These are phyloP conservation scores for Nettapus auritus DNA, from an alignment of 2,113 vertebrate genomes.

Conservation along the genomic window DNA sequence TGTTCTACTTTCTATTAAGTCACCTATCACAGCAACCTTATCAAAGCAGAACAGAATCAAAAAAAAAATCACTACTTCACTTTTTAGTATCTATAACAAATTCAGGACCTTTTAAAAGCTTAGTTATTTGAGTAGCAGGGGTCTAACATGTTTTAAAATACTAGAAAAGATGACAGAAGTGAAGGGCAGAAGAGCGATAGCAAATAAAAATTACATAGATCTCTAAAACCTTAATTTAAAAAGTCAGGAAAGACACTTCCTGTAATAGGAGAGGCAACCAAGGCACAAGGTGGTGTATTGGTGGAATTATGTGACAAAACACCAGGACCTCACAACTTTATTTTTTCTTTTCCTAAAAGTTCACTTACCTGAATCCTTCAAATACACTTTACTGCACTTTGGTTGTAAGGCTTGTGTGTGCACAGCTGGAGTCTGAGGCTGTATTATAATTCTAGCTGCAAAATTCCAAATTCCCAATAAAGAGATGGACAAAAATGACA, in stretches of 20 bases:
- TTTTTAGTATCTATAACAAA: background rate
- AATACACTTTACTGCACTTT: background rate
- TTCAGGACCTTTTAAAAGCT: background rate
- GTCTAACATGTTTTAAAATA: background rate
- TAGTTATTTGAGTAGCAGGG: background rate
- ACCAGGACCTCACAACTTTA: background rate
- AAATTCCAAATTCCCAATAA: background rate
- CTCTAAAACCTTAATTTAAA: background rate
- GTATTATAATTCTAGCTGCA: background rate
- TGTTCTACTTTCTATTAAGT: constrained; percentile 32
- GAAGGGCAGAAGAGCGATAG: background rate
- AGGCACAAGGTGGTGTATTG: background rate
- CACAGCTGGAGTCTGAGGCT: background rate
- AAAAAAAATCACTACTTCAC: background rate
- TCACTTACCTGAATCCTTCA: background rate
- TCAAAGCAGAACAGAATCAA: background rate
- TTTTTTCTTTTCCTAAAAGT: background rate
- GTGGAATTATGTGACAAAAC: background rate
- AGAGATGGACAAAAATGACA: background rate
- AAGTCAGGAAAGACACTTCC: background rate
- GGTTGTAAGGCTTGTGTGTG: background rate
- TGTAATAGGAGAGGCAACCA: background rate
- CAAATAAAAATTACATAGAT: background rate
- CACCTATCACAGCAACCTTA: constrained; percentile 13
- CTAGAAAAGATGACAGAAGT: background rate